These are phyloP conservation scores for Hydropsyche betteni DNA, from an alignment of 2,888 invertebrate genomes.

Conservation along the genomic window DNA sequence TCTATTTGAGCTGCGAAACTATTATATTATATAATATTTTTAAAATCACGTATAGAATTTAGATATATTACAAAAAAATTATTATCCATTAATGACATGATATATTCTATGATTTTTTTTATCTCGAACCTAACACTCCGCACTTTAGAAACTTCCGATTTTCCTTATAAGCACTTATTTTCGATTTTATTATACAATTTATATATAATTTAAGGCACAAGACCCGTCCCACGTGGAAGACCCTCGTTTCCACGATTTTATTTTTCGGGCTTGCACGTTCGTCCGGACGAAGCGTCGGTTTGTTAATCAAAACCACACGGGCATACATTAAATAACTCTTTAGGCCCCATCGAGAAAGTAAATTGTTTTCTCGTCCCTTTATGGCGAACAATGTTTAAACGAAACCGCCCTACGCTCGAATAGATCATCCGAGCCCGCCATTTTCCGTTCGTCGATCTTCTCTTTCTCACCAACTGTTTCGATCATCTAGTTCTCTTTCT, in stretches of 20 bases:
- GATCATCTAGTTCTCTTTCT: background rate
- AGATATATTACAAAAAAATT: too few relatives aligned
- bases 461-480: background rate
- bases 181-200: too few relatives aligned
- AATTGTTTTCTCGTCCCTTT: slow-evolving; percentile 20
- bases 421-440: slow-evolving; percentile 16
- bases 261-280: slow-evolving; percentile 35
- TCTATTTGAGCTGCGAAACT: too few relatives aligned
- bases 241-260: slow-evolving; percentile 32
- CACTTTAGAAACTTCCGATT: too few relatives aligned
- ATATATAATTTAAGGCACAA: too few relatives aligned
- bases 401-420: slow-evolving; percentile 4
- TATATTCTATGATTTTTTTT: too few relatives aligned
- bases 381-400: slow-evolving; percentile 18
- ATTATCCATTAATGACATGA: too few relatives aligned
- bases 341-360: slow-evolving; percentile 7
- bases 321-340: slow-evolving; percentile 29
- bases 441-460: slow-evolving; percentile 10
- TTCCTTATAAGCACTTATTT: too few relatives aligned
- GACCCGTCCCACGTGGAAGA: too few relatives aligned
- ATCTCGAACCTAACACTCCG: too few relatives aligned
- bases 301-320: slow-evolving; percentile 14
- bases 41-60: too few relatives aligned
- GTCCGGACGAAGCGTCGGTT: slow-evolving; percentile 5
- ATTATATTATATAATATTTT: too few relatives aligned